Conservation (phyloP, 2,797 vertebrate genomes). For the Scarus forsteni region DNA sequence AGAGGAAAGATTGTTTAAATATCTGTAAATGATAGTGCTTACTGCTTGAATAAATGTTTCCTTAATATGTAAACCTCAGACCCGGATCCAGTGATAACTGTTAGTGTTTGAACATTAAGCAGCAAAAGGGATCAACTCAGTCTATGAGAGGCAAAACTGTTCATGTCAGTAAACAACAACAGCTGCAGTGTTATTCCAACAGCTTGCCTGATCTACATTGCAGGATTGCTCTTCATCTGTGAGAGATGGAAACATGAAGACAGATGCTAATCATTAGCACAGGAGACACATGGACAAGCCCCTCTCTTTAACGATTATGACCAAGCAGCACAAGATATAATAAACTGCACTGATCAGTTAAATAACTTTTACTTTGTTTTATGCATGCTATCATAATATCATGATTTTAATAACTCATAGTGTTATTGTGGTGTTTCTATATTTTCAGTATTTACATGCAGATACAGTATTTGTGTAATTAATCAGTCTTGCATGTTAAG, state of each 20-base stretch:
- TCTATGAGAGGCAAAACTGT: constrained; percentile 10
- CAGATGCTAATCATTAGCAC: constrained; percentile 76
- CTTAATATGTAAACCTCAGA: not conserved
- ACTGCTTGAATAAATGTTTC: not conserved
- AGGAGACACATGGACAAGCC: constrained; percentile 40
- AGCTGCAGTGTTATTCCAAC: constrained; percentile 64
- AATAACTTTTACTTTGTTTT: too few species aligned
- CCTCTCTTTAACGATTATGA: constrained; percentile 10
- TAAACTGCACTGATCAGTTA: too few species aligned
- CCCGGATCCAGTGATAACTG: not conserved
- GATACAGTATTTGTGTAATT: too few species aligned
- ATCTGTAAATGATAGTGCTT: not conserved
- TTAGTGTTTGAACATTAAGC: not conserved
- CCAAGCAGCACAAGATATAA: constrained; percentile 25
- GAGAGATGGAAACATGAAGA: constrained; percentile 50
- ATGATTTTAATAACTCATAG: too few species aligned
- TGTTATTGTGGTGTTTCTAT: too few species aligned
- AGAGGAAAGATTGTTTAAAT: constrained; percentile 5
- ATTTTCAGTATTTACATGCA: too few species aligned
- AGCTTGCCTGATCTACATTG: constrained; percentile 46
- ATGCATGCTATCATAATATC: too few species aligned
- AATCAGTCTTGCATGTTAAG: too few species aligned
- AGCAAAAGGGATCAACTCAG: not conserved
- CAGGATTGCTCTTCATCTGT: constrained; percentile 57
- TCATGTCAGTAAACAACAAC: constrained; percentile 33